Base-by-base conservation (phyloP, 2,888 invertebrate species). In the Ptychoptera contaminata region DNA sequence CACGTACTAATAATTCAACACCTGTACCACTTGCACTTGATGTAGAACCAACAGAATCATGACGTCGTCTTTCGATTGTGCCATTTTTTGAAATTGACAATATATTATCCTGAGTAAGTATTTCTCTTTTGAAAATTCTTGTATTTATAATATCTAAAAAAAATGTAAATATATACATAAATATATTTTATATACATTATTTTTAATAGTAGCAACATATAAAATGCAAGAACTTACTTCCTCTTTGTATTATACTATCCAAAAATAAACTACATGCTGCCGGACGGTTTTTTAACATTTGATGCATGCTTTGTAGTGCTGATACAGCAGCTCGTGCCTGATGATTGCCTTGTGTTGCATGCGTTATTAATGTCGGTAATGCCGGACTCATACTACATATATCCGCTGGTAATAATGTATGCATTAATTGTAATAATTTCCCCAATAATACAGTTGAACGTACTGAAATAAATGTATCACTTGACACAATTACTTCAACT, bases 401-500 rank as follows among this genome's bases (percentile, higher is more conserved):
- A 61, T 90, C 88, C 41, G 86, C 76, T 44, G 94, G 94, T 59
- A 94, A 70, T 54, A 90, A 74, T 43, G 79, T 73, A 65, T 90
- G 86, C 57, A 83, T 82, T 61, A 94, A 71, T 66, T 91, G 85
- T 55, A 94, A 68, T 44, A 96, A 71, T 67, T 92, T 90, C 47
- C 83, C 83, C 53, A 94, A 69, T 45, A 96, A 69, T 52, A 94
- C 82, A 14, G 93, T 92, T 41, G 93, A 88, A 53, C 91, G 76
- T 51, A 94, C 86, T 47, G 90, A 91, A 55, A 94, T 80, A 60
- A 87, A 82, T 14, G 82, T 82, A 61, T 93, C 91, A 59, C 84
- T 84, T 43, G 85, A 81, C 37, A 88, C 81, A 52, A 93, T 86
- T 30, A 93, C 92, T 69, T 93, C 90, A 31, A 88, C 85, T 51